These are phyloP conservation scores for Caenorhabditis brenneri DNA, from an alignment of 1,140 invertebrate species.

Conservation along the genomic window DNA sequence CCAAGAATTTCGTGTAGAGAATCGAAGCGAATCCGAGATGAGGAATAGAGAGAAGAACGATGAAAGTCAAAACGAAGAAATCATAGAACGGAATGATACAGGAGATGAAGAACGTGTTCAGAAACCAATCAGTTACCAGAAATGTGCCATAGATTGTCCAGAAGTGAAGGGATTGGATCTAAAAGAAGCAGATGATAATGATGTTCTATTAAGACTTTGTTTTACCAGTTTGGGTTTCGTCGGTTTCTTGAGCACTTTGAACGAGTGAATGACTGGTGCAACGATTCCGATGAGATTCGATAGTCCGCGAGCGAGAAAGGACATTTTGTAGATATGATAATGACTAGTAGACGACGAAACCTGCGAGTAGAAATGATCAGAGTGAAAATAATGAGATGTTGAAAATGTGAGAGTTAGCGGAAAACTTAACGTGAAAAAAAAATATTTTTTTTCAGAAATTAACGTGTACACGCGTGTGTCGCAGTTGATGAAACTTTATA, in stretches of 20 bases:
- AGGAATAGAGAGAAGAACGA: not conserved
- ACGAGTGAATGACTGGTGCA: not conserved
- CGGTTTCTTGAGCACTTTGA: conserved; percentile 33
- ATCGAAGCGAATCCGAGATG: not conserved
- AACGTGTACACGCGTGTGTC: too few relatives aligned
- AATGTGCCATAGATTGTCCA: conserved; percentile 27
- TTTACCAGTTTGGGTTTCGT: conserved; percentile 10
- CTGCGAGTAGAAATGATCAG: not conserved
- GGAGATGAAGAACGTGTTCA: not conserved
- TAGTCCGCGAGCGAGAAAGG: conserved; percentile 7
- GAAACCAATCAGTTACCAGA: not conserved
- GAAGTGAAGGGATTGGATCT: not conserved
- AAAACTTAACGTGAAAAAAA: not conserved
- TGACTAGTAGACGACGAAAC: not conserved
- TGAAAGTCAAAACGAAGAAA: not conserved
- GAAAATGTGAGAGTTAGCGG: not conserved
- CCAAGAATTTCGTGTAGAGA: conserved; percentile 8
- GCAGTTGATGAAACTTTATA: too few relatives aligned
- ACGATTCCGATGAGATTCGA: conserved; percentile 35
- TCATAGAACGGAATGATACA: conserved; percentile 40
- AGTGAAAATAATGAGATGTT: not conserved
- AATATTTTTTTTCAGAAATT: too few relatives aligned
- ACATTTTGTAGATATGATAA: not conserved
- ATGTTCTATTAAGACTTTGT: not conserved
- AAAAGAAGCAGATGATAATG: not conserved